Evolutionary conservation across 2,797 vertebrate species (phyloP).

Genomic region (Rhincodon typus): DNA sequence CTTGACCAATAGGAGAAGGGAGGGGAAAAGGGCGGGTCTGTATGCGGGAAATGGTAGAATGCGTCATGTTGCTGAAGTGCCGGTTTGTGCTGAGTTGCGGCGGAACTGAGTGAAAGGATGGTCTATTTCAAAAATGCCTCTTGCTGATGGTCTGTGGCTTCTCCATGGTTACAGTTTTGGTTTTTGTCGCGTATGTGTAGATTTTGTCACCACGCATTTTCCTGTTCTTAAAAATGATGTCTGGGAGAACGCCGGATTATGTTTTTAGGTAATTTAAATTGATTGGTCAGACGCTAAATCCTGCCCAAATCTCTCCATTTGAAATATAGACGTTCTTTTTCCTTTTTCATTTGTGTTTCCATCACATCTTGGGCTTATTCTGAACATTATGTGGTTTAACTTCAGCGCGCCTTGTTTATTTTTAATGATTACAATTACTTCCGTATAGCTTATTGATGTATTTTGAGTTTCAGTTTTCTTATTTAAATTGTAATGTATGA

Average conservation of each 20-base stretch:
- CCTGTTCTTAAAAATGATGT: neutral
- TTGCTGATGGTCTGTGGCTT: neutral
- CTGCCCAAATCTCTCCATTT: neutral
- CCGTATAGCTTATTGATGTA: neutral
- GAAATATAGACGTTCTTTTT: neutral
- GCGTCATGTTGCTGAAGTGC: neutral
- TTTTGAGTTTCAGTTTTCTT: neutral
- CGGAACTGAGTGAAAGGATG: neutral
- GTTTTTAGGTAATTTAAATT: neutral
- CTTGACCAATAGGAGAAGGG: neutral
- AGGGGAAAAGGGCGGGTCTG: neutral
- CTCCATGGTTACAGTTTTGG: neutral
- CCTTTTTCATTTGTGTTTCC: neutral
- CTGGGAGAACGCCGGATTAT: neutral
- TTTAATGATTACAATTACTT: neutral
- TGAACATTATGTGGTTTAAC: neutral
- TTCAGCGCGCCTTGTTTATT: neutral
- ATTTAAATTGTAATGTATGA: neutral
- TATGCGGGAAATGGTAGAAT: neutral
- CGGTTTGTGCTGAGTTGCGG: neutral
- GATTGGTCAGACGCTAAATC: neutral
- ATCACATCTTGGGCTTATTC: neutral
- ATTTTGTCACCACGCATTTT: neutral
- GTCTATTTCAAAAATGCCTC: neutral
- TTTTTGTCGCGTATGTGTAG: neutral